Evolutionary conservation across 2,113 vertebrate species (phyloP).

Genomic region (Notiomystis cincta): DNA sequence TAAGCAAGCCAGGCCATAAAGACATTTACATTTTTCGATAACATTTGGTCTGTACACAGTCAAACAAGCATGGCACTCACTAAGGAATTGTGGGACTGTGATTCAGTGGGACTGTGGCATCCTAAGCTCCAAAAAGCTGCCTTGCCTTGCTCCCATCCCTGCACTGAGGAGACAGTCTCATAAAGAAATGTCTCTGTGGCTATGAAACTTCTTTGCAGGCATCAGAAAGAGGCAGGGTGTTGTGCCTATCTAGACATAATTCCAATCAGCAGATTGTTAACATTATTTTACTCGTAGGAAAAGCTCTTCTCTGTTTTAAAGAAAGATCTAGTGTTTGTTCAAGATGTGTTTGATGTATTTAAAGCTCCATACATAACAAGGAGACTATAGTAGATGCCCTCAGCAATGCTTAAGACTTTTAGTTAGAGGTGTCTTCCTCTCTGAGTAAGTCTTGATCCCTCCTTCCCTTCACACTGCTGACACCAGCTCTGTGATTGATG

Average conservation of each 20-base stretch:
- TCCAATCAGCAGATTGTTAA: neutral
- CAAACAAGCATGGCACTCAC: neutral
- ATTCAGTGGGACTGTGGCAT: neutral
- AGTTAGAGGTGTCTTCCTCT: neutral
- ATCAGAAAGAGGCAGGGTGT: neutral
- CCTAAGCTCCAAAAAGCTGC: neutral
- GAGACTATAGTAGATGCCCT: neutral
- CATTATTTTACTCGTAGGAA: neutral
- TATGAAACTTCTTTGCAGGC: neutral
- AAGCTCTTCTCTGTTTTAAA: neutral
- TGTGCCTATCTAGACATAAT: neutral
- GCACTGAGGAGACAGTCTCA: neutral
- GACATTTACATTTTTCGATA: slow-evolving; percentile 61
- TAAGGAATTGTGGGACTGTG: neutral
- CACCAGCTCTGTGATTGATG: neutral
- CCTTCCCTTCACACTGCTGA: neutral
- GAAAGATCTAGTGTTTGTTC: neutral
- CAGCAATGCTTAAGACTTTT: neutral
- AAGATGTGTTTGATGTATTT: neutral
- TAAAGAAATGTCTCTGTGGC: neutral
- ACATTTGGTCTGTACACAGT: neutral
- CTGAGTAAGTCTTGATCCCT: neutral
- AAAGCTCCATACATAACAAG: neutral
- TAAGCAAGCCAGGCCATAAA: neutral
- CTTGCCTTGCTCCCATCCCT: neutral